Conservation (phyloP, 2,113 vertebrate genomes). For the Onychostruthus taczanowskii region DNA sequence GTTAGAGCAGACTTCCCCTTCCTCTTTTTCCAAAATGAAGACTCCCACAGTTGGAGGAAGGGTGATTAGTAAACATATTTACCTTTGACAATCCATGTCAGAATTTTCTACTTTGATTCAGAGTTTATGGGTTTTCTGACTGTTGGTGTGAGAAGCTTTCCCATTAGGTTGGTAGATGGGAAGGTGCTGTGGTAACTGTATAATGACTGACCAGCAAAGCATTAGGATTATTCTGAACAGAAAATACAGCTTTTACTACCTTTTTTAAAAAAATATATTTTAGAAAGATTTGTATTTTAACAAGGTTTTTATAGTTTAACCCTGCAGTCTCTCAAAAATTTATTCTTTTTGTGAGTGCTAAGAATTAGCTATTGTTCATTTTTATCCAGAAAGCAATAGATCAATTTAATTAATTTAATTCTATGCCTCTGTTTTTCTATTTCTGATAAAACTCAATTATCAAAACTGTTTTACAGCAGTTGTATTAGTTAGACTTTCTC, state of each 20-base stretch:
- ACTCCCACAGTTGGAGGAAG: too few species aligned
- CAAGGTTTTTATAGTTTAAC: neutral
- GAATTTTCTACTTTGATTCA: neutral
- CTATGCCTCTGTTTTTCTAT: neutral
- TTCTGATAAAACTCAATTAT: slow-evolving; percentile 25
- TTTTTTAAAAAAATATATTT: neutral
- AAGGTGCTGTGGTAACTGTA: neutral
- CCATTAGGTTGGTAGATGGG: neutral
- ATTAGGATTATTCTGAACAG: neutral
- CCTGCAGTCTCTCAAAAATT: neutral
- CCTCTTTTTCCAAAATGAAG: too few species aligned
- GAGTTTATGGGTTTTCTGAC: neutral
- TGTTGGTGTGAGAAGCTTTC: neutral
- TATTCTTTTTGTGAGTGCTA: neutral
- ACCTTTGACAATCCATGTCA: neutral
- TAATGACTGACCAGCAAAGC: neutral
- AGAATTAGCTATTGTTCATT: neutral
- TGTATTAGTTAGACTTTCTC: slow-evolving; percentile 12
- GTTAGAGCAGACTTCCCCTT: too few species aligned
- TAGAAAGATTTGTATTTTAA: neutral
- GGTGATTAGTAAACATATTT: neutral
- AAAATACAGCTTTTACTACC: neutral
- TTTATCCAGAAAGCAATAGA: neutral
- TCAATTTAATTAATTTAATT: neutral
- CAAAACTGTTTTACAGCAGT: neutral